A percentile compares a stretch with the other conserved stretches of the same genome.
Conservation (phyloP, 2,888 invertebrate species). For the Caenorhabditis angaria region DNA sequence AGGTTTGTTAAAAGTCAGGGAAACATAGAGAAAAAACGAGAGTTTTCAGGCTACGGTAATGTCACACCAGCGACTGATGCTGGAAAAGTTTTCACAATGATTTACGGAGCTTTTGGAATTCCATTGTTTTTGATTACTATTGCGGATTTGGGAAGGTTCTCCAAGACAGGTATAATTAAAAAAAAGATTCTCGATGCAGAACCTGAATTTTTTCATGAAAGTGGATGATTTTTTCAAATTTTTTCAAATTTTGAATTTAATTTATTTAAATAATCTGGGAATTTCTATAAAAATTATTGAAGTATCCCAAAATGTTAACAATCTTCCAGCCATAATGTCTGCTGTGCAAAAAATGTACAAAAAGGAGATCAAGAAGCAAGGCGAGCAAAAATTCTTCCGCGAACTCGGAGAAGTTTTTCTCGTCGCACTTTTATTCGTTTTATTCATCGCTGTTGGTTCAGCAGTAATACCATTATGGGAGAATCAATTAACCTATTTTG, state of each 20-base stretch:
- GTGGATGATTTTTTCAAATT: too few species aligned
- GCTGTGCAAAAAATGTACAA: constrained; percentile 59
- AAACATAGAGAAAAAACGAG: neutral
- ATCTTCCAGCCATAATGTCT: constrained; percentile 58
- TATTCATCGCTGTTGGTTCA: constrained; percentile 67
- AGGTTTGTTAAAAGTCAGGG: constrained; percentile 32
- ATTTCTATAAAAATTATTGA: neutral
- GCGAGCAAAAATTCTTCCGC: constrained; percentile 62
- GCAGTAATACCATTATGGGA: constrained; percentile 69
- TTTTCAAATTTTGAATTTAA: neutral
- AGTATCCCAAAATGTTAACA: neutral
- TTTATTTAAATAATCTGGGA: neutral
- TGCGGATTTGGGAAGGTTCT: constrained; percentile 65
- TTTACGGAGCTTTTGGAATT: constrained; percentile 69
- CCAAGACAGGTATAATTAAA: constrained; percentile 46
- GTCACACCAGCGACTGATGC: constrained; percentile 65
- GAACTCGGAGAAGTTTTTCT: constrained; percentile 68
- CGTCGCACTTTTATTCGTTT: constrained; percentile 62
- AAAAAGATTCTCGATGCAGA: too few species aligned
- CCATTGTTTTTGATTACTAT: constrained; percentile 69
- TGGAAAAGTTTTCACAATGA: constrained; percentile 68
- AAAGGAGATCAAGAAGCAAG: constrained; percentile 66
- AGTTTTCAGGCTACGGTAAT: constrained; percentile 63
- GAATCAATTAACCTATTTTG: constrained; percentile 66
- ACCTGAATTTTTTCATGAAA: neutral